Evolutionary conservation across 2,888 invertebrate genomes (phyloP).

Genomic region (Pedicia rivosa): DNA sequence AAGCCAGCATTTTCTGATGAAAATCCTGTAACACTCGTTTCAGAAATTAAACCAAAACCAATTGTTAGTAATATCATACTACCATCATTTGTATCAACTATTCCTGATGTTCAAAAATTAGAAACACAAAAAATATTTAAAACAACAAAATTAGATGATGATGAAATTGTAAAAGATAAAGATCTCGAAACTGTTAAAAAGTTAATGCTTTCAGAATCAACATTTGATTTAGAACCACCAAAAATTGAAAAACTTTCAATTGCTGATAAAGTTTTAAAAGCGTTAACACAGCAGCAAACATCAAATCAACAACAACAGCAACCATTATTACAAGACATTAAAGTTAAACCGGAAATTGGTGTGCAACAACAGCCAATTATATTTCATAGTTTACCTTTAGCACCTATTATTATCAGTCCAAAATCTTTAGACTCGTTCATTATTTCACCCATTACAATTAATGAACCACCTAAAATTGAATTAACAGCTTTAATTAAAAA

Average conservation of each 20-base stretch:
- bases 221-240: slow-evolving; percentile 25
- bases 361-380: slow-evolving; percentile 10
- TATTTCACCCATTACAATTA: neutral
- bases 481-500: no score
- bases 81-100: no score
- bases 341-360: slow-evolving; percentile 11
- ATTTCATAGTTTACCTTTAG: no score
- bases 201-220: slow-evolving; percentile 23
- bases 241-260: slow-evolving; percentile 35
- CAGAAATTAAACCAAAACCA: no score
- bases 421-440: no score
- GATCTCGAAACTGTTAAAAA: slow-evolving; percentile 27
- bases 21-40: no score
- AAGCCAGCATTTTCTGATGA: no score
- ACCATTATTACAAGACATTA: slow-evolving; percentile 8
- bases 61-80: no score
- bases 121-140: no score
- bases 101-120: no score
- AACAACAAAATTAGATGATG: no score
- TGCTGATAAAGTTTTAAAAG: slow-evolving; percentile 44
- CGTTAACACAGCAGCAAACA: slow-evolving; percentile 35
- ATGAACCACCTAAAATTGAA: slow-evolving; percentile 20
- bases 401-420: no score
- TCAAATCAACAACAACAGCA: slow-evolving; percentile 17
- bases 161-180: slow-evolving; percentile 11